A percentile compares a stretch with the other conserved stretches of the same genome.
Evolutionary conservation across 2,113 vertebrate species (phyloP).

Genomic region (Micronycteris hirsuta): DNA sequence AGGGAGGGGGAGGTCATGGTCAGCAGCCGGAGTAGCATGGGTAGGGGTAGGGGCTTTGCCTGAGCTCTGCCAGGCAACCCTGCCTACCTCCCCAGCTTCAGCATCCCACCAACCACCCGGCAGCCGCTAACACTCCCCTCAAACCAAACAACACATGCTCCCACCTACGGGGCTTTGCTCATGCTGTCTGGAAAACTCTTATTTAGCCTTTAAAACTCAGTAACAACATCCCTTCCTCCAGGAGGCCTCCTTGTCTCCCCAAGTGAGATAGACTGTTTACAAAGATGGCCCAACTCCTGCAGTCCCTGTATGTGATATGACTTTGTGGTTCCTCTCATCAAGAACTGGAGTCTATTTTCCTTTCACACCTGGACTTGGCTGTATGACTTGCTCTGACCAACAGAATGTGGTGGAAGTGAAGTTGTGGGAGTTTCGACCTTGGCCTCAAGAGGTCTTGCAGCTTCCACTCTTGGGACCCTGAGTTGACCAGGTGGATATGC

Average conservation of each 20-base stretch:
- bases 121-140: background rate
- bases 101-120: background rate
- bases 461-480: background rate
- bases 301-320: background rate
- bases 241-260: background rate
- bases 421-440: background rate
- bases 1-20: background rate
- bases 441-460: background rate
- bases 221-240: background rate
- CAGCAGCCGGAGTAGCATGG: rapidly evolving
- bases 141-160: background rate
- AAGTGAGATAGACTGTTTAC: background rate
- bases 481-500: background rate
- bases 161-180: background rate
- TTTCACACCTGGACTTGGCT: background rate
- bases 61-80: background rate
- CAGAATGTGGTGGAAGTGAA: background rate
- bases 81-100: background rate
- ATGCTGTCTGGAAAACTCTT: background rate
- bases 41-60: background rate
- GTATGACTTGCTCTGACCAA: background rate
- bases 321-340: background rate
- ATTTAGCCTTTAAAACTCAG: conserved; percentile 10
- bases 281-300: background rate
- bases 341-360: background rate